Base-by-base conservation (phyloP, 2,797 vertebrate species). In the Neoniphon sammara region DNA sequence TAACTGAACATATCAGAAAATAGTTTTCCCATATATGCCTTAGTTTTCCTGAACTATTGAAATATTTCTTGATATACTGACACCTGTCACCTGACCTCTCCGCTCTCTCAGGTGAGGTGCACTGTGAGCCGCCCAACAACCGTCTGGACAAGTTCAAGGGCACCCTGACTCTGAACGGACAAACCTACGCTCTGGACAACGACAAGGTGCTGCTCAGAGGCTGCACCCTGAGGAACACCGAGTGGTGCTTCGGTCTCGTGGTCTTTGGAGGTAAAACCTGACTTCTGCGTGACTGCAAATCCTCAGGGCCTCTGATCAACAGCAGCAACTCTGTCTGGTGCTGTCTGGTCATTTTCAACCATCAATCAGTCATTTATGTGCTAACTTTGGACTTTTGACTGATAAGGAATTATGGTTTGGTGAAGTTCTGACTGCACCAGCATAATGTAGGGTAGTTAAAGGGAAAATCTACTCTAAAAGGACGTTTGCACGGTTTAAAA, bases 181-280 rank as follows among this genome's bases (percentile, higher is more conserved):
- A 95, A n/a, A 91, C 75, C 0, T 95, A 94, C 20, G 14, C 94
- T 42, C 81, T 99, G 90, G 95, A 98, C 88, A 96, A 96, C 0
- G 97, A 97, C 67, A 96, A 94, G 87, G 91, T 98, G 73, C 89
- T 98, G 78, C 94, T 99, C 44, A 90, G 97, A 57, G 98, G 98
- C 69, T 99, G 98, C 63, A 94, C 95, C 0, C 91, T 98, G 61
- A 94, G 96, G 84, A 99, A 99, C 93, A 98, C 97, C 0, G 96
- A 97, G 1, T 99, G 97, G 98, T 98, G 97, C 91, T 98, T 94
- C 8, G 97, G 98, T 3, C 90, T 99, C 0, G 97, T 98, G 56
- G 86, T 99, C 83, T 99, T 97, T 64, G 96, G 95, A 63, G 98
- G 98, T 98, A 89, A 86, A 68, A n/a, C 66, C 11, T 14, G 30